These are phyloP conservation scores for Nomada lathburiana DNA, from an alignment of 2,888 invertebrate species.

Conservation along the genomic window DNA sequence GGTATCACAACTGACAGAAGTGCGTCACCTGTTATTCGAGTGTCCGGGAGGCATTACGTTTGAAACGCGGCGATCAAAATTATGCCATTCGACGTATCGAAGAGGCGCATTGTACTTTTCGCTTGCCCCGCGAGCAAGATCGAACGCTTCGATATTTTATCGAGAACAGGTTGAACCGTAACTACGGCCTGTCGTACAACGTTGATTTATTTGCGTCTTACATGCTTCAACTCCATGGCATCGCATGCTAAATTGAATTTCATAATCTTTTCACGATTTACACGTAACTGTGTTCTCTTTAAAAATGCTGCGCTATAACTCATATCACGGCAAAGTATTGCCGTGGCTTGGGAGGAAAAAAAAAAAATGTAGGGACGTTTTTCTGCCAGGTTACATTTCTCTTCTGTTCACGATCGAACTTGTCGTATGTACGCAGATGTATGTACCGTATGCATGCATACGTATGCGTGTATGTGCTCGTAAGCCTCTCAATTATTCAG, in stretches of 20 bases:
- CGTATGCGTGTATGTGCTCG: background rate
- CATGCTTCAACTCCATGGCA: constrained; percentile 41
- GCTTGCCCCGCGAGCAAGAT: background rate
- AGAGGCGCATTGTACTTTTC: constrained; percentile 14
- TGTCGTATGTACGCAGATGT: background rate
- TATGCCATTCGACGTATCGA: background rate
- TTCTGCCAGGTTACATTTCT: background rate
- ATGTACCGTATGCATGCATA: too few species aligned
- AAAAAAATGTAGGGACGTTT: constrained; percentile 6
- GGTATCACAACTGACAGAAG: constrained; percentile 7
- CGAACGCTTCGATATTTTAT: constrained; percentile 42
- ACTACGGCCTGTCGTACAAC: constrained; percentile 17
- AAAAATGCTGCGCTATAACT: constrained; percentile 20
- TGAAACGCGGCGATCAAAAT: background rate
- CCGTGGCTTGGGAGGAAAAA: background rate
- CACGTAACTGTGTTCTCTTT: constrained; percentile 32
- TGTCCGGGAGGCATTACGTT: background rate
- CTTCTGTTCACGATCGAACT: constrained; percentile 2
- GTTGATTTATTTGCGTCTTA: constrained; percentile 48
- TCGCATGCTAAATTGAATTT: constrained; percentile 54
- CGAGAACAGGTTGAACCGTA: constrained; percentile 39
- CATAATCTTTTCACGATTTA: constrained; percentile 46
- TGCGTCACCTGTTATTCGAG: background rate
- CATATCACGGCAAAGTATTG: constrained; percentile 9
- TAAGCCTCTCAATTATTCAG: constrained; percentile 45